A percentile compares a stretch with the other conserved stretches of the same genome.
These are phyloP conservation scores for Montipora foliosa DNA, from an alignment of 64 coral and sea anemone species.

Conservation along the genomic window DNA sequence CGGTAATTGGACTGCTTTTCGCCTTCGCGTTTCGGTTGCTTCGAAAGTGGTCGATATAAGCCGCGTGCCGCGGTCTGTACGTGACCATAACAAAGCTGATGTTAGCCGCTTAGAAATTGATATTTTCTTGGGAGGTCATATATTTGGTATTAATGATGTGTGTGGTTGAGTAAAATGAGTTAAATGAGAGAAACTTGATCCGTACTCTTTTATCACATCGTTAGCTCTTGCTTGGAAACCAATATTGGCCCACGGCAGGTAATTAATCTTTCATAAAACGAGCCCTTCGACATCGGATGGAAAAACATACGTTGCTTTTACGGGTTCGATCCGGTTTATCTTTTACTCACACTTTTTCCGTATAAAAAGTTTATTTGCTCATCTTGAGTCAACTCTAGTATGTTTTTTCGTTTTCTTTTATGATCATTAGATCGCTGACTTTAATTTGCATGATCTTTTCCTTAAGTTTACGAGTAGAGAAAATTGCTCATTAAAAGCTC, in stretches of 20 bases:
- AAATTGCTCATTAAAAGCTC: slow-evolving; percentile 45
- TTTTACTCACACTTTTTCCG: neutral
- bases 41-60: neutral
- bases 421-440: neutral
- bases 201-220: slow-evolving; percentile 16
- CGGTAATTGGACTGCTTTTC: neutral
- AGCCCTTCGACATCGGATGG: neutral
- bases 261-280: slow-evolving; percentile 59
- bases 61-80: neutral
- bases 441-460: neutral
- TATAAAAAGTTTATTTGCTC: neutral
- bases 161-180: slow-evolving; percentile 45
- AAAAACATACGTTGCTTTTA: neutral
- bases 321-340: neutral
- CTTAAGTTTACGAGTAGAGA: slow-evolving; percentile 12
- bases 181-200: slow-evolving; percentile 37
- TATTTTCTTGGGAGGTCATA: slow-evolving; percentile 34
- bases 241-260: neutral
- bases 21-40: neutral
- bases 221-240: slow-evolving; percentile 24
- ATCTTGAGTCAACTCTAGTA: neutral
- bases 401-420: neutral
- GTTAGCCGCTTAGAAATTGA: slow-evolving; percentile 2
- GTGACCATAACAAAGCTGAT: neutral
- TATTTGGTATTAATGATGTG: slow-evolving; percentile 18